These are phyloP conservation scores for Petrocephalus zakoni DNA, from an alignment of 2,113 vertebrate species.

Conservation along the genomic window DNA sequence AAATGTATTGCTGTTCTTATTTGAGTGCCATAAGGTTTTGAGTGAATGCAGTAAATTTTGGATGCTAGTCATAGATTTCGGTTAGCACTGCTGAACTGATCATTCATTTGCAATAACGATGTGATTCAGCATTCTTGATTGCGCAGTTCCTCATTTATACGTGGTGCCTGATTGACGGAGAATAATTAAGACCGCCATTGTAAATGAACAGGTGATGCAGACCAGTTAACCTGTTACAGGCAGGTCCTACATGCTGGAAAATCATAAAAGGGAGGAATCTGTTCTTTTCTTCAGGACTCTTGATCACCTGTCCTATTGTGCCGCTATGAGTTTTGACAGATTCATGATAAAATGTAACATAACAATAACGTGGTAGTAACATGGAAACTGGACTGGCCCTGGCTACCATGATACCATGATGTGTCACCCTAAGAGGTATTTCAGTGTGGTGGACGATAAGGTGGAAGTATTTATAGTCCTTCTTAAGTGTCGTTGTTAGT, in stretches of 20 bases:
- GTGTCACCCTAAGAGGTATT: background rate
- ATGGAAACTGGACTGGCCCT: background rate
- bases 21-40: background rate
- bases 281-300: background rate
- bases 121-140: background rate
- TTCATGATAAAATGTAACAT: background rate
- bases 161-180: background rate
- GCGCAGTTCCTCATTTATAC: background rate
- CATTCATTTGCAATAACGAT: background rate
- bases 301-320: background rate
- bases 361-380: background rate
- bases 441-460: background rate
- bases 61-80: background rate
- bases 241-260: background rate
- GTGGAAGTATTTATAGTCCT: background rate
- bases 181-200: background rate
- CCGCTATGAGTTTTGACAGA: background rate
- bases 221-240: background rate
- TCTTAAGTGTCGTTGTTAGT: background rate
- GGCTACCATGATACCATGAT: background rate
- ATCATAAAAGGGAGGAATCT: background rate
- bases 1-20: background rate
- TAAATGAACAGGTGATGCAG: background rate
- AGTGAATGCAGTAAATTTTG: background rate
- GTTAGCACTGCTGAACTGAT: background rate